phyloP scores from a whole-genome alignment of 2,888 invertebrate species.

The Leptinotarsa rubiginosa region DNA sequence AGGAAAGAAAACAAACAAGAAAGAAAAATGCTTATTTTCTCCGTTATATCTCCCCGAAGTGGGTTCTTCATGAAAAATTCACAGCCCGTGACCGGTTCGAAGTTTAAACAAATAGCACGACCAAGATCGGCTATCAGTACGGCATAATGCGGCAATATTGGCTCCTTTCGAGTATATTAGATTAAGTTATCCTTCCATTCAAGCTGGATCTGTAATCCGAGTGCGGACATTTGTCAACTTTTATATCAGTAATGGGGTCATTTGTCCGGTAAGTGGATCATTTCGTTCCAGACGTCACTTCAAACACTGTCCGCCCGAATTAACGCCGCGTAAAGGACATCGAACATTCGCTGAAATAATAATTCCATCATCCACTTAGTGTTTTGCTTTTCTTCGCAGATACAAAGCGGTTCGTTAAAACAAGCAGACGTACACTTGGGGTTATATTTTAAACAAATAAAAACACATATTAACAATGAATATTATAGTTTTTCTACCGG shows the following conservation, averaged over 20 bases:
- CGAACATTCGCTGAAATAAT: conserved; percentile 28
- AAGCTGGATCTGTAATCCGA: conserved; percentile 49
- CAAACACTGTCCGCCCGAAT: conserved; percentile 52
- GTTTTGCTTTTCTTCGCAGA: conserved; percentile 18
- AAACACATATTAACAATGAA: no score
- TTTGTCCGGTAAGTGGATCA: conserved; percentile 60
- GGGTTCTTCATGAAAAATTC: background rate
- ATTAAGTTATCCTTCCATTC: conserved; percentile 50
- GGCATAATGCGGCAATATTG: conserved; percentile 21
- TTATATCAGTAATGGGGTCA: conserved; percentile 64
- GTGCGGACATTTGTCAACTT: conserved; percentile 64
- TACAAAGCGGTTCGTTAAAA: background rate
- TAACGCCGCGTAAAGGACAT: conserved; percentile 36
- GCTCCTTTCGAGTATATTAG: conserved; percentile 42
- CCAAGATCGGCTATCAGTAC: background rate
- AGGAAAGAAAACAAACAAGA: background rate
- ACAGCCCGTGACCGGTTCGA: conserved; percentile 13
- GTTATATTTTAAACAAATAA: background rate
- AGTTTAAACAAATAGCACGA: conserved; percentile 33
- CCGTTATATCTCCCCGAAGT: background rate
- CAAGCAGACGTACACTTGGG: background rate
- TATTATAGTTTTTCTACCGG: no score
- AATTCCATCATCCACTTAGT: conserved; percentile 27
- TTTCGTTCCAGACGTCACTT: conserved; percentile 52
- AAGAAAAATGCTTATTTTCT: background rate